Conservation (phyloP, 1,140 invertebrate genomes). For the Andrena cerasifolii region DNA sequence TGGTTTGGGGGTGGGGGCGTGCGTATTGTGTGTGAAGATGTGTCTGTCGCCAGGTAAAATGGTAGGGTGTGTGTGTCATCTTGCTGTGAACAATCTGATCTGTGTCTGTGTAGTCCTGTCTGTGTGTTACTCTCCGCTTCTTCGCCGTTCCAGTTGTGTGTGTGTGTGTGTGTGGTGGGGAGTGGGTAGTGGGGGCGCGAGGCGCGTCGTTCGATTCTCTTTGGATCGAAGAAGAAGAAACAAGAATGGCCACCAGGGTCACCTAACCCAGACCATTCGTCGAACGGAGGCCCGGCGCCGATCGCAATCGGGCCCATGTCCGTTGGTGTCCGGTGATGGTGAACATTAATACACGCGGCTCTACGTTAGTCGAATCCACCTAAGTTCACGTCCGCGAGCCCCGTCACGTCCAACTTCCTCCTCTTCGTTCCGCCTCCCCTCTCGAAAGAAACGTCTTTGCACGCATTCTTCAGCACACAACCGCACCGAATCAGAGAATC, state of each 20-base stretch:
- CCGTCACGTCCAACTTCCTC: not conserved
- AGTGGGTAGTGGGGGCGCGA: too few species aligned
- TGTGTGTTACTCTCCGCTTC: conserved; percentile 28
- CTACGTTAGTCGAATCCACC: conserved; percentile 52
- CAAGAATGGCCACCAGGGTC: not conserved
- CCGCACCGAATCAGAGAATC: conserved; percentile 25
- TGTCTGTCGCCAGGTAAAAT: conserved; percentile 28
- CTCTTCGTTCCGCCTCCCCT: conserved; percentile 8
- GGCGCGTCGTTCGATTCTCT: conserved; percentile 40
- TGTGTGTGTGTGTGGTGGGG: too few species aligned
- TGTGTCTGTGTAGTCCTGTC: conserved; percentile 11
- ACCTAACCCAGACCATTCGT: conserved; percentile 37
- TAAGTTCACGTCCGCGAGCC: conserved; percentile 27
- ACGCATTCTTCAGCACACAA: conserved; percentile 50
- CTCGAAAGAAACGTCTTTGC: conserved; percentile 19
- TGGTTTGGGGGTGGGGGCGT: conserved; percentile 14
- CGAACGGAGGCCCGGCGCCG: conserved; percentile 52
- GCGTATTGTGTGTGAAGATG: conserved; percentile 22
- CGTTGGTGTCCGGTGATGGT: conserved; percentile 36
- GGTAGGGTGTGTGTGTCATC: not conserved
- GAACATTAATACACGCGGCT: conserved; percentile 46
- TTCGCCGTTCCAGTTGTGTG: conserved; percentile 35
- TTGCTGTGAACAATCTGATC: not conserved
- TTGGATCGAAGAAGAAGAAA: not conserved
- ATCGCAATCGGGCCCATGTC: conserved; percentile 59